Conservation (phyloP, 2,113 vertebrate genomes). For the Neotoma lepida region DNA sequence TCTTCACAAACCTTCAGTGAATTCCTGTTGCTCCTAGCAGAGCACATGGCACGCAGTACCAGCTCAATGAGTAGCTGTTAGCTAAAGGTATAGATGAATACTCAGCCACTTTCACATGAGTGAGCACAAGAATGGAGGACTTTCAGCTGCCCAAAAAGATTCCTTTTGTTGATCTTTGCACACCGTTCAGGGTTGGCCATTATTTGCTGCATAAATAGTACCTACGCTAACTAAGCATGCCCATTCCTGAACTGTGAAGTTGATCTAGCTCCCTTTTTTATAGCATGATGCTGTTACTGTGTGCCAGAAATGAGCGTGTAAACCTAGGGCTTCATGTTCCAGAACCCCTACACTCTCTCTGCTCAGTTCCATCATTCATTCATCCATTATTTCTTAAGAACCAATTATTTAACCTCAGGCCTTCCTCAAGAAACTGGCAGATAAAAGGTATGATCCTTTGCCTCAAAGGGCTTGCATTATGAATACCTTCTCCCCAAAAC, state of each 20-base stretch:
- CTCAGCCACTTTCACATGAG: not conserved
- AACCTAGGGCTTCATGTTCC: too few species aligned
- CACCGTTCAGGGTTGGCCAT: not conserved
- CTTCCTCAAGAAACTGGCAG: not conserved
- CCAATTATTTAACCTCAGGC: not conserved
- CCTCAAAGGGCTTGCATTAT: not conserved
- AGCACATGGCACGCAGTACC: not conserved
- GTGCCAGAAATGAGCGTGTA: not conserved
- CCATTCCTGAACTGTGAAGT: not conserved
- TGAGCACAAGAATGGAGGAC: not conserved
- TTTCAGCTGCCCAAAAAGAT: not conserved
- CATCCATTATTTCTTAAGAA: not conserved
- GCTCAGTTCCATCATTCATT: not conserved
- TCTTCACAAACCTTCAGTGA: not conserved
- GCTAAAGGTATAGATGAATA: not conserved
- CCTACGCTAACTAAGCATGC: not conserved
- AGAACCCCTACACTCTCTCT: not conserved
- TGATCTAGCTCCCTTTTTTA: not conserved
- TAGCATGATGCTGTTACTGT: not conserved
- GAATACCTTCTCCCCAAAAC: not conserved
- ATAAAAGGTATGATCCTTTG: not conserved
- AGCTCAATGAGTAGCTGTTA: not conserved
- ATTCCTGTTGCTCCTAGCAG: not conserved
- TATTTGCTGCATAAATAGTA: not conserved
- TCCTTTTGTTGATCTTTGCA: not conserved